A percentile compares a stretch with the other conserved stretches of the same genome.
Evolutionary conservation across 2,113 vertebrate genomes (phyloP).

Genomic region (Gracilinanus agilis): DNA sequence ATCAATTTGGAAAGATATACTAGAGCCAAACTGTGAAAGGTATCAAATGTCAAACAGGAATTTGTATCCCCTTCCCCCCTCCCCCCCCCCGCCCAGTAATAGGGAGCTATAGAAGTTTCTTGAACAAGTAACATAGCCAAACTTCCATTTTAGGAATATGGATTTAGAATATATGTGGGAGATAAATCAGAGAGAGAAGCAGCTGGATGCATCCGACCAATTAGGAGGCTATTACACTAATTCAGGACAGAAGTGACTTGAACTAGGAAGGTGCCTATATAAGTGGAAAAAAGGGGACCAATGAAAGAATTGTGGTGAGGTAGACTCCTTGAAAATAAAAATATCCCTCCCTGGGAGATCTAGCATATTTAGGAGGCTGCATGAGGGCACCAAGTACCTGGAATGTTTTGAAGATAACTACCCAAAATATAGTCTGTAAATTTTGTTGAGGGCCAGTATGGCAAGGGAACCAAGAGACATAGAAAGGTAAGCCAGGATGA

Average conservation of each 20-base stretch:
- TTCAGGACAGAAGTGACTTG: neutral
- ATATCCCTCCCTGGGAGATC: neutral
- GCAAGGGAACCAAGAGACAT: neutral
- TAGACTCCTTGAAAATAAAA: neutral
- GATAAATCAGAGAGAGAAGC: neutral
- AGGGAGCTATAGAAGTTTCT: neutral
- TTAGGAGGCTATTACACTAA: neutral
- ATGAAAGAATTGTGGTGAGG: neutral
- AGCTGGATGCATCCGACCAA: neutral
- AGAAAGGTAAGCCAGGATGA: neutral
- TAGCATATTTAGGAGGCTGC: neutral
- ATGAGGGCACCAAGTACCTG: neutral
- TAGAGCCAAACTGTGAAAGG: neutral
- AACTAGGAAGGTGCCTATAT: neutral
- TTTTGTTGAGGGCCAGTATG: neutral
- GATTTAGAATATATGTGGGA: neutral
- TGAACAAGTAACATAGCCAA: neutral
- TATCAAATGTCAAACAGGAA: neutral
- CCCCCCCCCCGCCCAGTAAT: too few relatives aligned
- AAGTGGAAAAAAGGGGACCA: neutral
- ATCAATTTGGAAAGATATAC: neutral
- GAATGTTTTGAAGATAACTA: neutral
- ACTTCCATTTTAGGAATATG: neutral
- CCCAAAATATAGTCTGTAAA: neutral
- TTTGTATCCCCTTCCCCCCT: neutral